A percentile compares a stretch with the other conserved stretches of the same genome.
These are phyloP conservation scores for Mormyrus lacerda DNA, from an alignment of 2,113 vertebrate species.

Conservation along the genomic window DNA sequence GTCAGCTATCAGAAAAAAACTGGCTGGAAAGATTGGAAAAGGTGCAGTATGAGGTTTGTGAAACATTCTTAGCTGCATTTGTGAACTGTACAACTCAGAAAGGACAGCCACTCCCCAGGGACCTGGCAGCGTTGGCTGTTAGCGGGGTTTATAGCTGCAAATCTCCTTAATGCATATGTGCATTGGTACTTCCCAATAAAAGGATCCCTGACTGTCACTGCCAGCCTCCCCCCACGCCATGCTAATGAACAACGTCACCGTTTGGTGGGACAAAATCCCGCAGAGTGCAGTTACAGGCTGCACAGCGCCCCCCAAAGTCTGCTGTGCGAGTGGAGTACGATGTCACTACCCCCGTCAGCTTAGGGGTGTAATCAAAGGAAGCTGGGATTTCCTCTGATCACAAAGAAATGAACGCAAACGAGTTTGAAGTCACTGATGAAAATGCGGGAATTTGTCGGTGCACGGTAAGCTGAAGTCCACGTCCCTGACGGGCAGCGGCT, in stretches of 20 bases:
- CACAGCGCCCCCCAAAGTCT: background rate
- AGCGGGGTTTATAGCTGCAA: background rate
- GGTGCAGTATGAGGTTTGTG: background rate
- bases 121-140: background rate
- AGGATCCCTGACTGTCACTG: background rate
- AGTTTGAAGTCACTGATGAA: background rate
- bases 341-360: background rate
- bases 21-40: background rate
- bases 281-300: background rate
- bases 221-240: background rate
- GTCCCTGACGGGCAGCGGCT: background rate
- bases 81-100: background rate
- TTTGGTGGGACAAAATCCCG: background rate
- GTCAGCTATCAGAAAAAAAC: background rate
- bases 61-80: background rate
- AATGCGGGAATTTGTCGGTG: background rate
- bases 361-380: background rate
- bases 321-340: background rate
- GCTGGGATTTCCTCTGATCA: background rate
- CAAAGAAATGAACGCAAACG: background rate
- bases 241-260: background rate
- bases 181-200: background rate
- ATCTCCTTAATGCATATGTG: background rate
- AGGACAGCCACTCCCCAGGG: background rate
- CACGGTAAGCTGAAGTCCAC: background rate